A percentile compares a stretch with the other conserved stretches of the same genome.
Evolutionary conservation across 2,797 vertebrate genomes (phyloP).

Genomic region (Mormyrops boulengeri): DNA sequence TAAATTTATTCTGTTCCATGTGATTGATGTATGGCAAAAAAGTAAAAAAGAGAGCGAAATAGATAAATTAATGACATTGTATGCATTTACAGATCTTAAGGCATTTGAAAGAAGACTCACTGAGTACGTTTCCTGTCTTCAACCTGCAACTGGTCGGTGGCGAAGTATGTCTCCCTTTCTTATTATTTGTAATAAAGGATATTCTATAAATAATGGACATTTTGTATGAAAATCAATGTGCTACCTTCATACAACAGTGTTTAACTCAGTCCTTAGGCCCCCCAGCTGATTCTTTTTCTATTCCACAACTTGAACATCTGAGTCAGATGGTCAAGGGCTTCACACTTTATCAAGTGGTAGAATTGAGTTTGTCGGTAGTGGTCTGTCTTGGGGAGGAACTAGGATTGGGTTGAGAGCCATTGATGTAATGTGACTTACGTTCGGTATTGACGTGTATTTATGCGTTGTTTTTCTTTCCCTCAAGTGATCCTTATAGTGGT

Average conservation of each 20-base stretch:
- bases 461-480: constrained; percentile 24
- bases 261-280: not conserved
- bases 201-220: not conserved
- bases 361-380: not conserved
- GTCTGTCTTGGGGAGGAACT: not conserved
- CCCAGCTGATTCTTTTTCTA: not conserved
- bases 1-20: not conserved
- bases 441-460: not conserved
- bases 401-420: not conserved
- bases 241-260: not conserved
- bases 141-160: constrained; percentile 97
- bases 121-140: constrained; percentile 94
- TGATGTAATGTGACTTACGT: not conserved
- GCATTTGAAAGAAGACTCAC: constrained; percentile 97
- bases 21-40: not conserved
- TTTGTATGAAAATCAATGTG: not conserved
- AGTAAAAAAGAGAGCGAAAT: not conserved
- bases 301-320: not conserved
- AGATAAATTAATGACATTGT: not conserved
- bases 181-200: not conserved
- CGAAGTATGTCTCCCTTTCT: constrained; percentile 77
- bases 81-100: constrained; percentile 79
- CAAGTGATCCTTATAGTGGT: constrained; percentile 97
- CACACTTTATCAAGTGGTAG: not conserved
- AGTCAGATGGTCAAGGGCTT: not conserved